These are phyloP conservation scores for Taxidea taxus DNA, from an alignment of 2,113 vertebrate genomes.

Conservation along the genomic window DNA sequence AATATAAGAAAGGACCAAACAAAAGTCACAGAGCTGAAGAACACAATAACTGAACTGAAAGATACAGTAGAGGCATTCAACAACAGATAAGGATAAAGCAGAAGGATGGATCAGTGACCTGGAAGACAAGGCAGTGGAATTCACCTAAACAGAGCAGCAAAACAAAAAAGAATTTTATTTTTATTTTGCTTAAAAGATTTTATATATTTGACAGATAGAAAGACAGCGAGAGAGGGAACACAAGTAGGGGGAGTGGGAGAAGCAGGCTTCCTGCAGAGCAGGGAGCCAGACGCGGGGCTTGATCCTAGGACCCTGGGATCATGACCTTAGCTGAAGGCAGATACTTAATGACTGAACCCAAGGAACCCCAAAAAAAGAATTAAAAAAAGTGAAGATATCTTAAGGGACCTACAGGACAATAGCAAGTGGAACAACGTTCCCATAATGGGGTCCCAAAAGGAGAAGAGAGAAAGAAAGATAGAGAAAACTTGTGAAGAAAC, in stretches of 20 bases:
- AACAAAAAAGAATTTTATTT: not conserved
- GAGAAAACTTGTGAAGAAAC: not conserved
- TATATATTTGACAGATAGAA: no score
- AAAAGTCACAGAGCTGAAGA: not conserved
- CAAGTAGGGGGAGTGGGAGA: no score
- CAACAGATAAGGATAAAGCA: not conserved
- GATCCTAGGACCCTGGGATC: no score
- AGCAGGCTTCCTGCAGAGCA: no score
- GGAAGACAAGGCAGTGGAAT: not conserved
- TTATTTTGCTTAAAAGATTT: no score
- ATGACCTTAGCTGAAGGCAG: no score
- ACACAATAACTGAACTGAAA: not conserved
- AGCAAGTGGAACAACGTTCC: not conserved
- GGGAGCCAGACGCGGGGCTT: no score
- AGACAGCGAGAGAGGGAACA: no score
- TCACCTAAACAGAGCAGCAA: not conserved
- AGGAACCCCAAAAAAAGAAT: not conserved
- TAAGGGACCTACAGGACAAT: not conserved
- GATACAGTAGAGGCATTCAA: not conserved
- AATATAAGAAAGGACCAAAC: not conserved
- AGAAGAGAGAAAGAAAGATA: not conserved
- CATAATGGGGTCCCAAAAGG: not conserved
- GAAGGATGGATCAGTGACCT: not conserved
- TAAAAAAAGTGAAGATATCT: not conserved
- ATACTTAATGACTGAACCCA: no score